These are phyloP conservation scores for Himalopsyche phryganea DNA, from an alignment of 1,140 invertebrate genomes.

Conservation along the genomic window DNA sequence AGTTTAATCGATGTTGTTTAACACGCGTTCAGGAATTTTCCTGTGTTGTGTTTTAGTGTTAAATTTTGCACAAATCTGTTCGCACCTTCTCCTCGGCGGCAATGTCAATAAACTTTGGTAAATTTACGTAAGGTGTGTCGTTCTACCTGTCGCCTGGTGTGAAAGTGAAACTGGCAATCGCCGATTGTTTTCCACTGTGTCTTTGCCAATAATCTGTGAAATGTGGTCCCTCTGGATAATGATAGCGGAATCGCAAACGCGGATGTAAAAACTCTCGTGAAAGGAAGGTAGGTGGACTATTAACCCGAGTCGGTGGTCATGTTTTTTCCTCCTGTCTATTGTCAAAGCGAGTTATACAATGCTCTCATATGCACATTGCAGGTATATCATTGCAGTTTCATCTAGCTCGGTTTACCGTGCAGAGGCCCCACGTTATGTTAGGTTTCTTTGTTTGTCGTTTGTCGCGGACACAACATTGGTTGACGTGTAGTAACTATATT, in stretches of 20 bases:
- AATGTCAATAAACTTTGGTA: constrained; percentile 27
- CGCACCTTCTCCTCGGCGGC: constrained; percentile 13
- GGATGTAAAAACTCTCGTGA: constrained; percentile 16
- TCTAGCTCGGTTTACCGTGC: too few relatives aligned
- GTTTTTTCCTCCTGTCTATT: constrained; percentile 6
- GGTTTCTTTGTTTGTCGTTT: constrained; percentile 18
- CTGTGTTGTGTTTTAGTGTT: constrained; percentile 11
- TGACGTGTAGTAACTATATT: constrained; percentile 14
- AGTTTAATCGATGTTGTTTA: neutral
- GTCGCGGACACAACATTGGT: constrained; percentile 1
- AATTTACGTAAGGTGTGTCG: constrained; percentile 27
- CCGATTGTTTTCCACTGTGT: constrained; percentile 11
- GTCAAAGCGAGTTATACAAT: too few relatives aligned
- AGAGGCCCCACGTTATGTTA: neutral
- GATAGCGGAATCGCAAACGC: constrained; percentile 4
- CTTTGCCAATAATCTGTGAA: constrained; percentile 14
- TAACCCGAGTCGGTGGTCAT: constrained; percentile 6
- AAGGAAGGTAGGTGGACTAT: constrained; percentile 15
- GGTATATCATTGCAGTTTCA: too few relatives aligned
- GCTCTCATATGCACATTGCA: too few relatives aligned
- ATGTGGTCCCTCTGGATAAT: constrained; percentile 17
- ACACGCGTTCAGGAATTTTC: neutral
- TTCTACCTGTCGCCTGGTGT: constrained; percentile 23
- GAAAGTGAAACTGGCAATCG: constrained; percentile 23
- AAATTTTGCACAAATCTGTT: constrained; percentile 27